These are phyloP conservation scores for Rotaria socialis DNA, from an alignment of 2,888 invertebrate genomes.

Conservation along the genomic window DNA sequence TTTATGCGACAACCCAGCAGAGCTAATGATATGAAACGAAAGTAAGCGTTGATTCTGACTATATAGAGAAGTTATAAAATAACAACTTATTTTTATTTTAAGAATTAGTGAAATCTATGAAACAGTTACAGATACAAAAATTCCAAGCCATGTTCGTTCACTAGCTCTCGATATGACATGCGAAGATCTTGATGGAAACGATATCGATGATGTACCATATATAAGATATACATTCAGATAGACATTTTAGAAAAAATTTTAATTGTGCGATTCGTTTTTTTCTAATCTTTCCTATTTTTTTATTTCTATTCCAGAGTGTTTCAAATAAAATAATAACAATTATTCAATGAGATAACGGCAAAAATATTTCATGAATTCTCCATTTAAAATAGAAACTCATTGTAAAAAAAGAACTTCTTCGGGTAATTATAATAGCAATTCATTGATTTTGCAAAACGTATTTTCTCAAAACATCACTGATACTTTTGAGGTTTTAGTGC, in stretches of 20 bases:
- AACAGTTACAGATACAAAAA: slow-evolving; percentile 83
- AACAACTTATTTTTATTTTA: slow-evolving; percentile 48
- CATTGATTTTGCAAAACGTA: no score
- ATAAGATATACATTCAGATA: slow-evolving; percentile 76
- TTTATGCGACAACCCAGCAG: not conserved
- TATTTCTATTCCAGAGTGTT: no score
- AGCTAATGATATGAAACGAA: not conserved
- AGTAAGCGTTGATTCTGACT: not conserved
- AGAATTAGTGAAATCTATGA: slow-evolving; percentile 66
- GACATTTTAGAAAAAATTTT: not conserved
- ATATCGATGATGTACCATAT: slow-evolving; percentile 90
- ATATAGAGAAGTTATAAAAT: not conserved
- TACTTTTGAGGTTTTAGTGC: no score
- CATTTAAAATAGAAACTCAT: no score
- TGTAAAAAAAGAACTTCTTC: no score
- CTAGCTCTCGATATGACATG: slow-evolving; percentile 95
- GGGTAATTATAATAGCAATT: no score
- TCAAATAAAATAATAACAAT: no score
- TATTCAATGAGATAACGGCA: no score
- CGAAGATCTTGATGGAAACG: slow-evolving; percentile 84
- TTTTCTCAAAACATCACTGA: no score
- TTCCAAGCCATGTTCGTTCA: slow-evolving; percentile 84
- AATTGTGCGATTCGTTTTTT: not conserved
- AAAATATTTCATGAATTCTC: no score
- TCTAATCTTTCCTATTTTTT: not conserved